Evolutionary conservation across 1,140 invertebrate genomes (phyloP), one percentile per base, ranked within the genome.

Genomic region (Zaprionus vittiger): DNA sequence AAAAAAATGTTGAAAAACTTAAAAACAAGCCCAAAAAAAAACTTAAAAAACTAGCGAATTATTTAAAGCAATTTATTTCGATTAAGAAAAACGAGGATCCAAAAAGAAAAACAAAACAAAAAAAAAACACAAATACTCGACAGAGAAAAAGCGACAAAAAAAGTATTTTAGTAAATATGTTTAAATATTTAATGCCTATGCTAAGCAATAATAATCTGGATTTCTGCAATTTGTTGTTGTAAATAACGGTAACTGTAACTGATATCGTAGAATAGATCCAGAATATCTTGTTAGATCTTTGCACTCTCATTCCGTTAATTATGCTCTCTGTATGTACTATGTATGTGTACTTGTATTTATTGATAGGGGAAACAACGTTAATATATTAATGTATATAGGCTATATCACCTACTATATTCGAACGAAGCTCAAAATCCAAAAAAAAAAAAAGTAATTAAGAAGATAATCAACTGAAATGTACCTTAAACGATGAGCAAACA

Each of bases 361-460:
- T 28, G 11, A 31, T 77, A 77, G 52, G 55, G 11, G 28, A 78
- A 54, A 38, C 38, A 67, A 52, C 26, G 38, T 66, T 55, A 24
- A 31, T 49, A 26, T 26, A 5, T 63, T 47, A 26, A 11, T 52
- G 26, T 41, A 52, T 47, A 47, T 47, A 17, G 41, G 6, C 41
- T 44, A 17, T 17, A 44, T 38, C 37, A 15, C 14, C 41, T 17
- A 47, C 7, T 17, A 68, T 66, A 62, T 78, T 73, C 62, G 55
- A 64, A 41, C 71, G 74, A 89, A 81, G 81, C 85, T 89, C 73
- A 90, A 89, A 79, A 83, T 79, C 64, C 74, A 72, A 69, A 83
- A 87, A 83, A 69, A 83, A 87, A 83, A 69, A 78, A 77, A 66
- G 9, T 15, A 64, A 44, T 56, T 5, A 31, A 47, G 24, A 65